A percentile compares a stretch with the other conserved stretches of the same genome.
phyloP scores from a whole-genome alignment of 2,113 vertebrate genomes.

The Python bivittatus region DNA sequence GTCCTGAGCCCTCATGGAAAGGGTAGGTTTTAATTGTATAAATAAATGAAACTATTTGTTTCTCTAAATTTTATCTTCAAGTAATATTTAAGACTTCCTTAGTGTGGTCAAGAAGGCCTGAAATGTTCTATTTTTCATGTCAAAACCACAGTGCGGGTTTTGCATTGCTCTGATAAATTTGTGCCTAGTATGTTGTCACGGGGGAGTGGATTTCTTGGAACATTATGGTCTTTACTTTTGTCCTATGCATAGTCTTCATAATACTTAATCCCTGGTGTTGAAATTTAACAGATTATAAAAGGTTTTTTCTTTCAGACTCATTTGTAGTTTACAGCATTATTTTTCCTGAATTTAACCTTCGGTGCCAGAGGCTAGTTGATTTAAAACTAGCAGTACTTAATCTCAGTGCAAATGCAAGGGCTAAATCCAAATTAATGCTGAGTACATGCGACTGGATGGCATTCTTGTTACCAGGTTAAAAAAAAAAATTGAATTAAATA shows the following conservation, averaged over 20 bases:
- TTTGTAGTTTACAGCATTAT: slow-evolving; percentile 30
- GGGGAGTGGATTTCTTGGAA: neutral
- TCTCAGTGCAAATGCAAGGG: neutral
- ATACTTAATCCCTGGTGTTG: neutral
- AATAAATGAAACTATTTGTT: neutral
- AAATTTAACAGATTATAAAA: neutral
- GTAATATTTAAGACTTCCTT: neutral
- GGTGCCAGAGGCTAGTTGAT: neutral
- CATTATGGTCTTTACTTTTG: neutral
- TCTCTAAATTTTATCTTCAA: neutral
- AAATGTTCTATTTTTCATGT: neutral
- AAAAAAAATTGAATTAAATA: no score
- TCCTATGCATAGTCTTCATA: accelerated
- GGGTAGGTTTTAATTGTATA: neutral
- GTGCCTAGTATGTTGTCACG: neutral
- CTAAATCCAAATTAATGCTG: neutral
- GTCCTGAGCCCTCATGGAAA: neutral
- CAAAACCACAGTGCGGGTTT: neutral
- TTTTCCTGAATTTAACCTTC: neutral
- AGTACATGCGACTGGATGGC: no score
- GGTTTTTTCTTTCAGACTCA: slow-evolving; percentile 31
- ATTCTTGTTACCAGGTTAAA: no score
- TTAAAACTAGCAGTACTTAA: neutral
- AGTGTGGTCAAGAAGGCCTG: neutral
- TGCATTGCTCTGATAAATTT: neutral